Base-by-base conservation (phyloP, 2,888 invertebrate genomes). In the Epistrophe grossulariae region DNA sequence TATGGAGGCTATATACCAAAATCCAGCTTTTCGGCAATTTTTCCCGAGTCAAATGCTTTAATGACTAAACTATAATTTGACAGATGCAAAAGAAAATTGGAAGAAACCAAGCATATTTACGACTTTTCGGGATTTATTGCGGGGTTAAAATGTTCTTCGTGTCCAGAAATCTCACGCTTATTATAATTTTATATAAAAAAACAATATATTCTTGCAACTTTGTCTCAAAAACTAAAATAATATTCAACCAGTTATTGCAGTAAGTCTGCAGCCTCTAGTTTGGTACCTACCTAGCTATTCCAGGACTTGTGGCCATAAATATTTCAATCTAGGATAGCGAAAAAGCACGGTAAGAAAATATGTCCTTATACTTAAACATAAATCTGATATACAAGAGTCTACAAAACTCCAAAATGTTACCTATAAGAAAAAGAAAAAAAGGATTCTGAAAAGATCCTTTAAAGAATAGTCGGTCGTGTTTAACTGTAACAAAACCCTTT, bases 331-430 rank as follows among this genome's bases (percentile, higher is more conserved):
- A 55, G 55, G 5, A 70, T n/a, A 70, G 24, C 35, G 15, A 8
- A 11, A 68, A 55, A 35, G 19, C 35, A 70, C 28, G 70, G 40
- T 55, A 70, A 28, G 55, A 24, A 24, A 70, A 55, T 55, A 40
- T 40, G n/a, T n/a, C 28, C 19, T 70, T 55, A 55, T 70, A 70
- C 55, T 55, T 10, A 4, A 70, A 48, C 45, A 64, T 28, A 79
- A 66, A 72, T 55, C 73, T 59, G 38, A 59, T 45, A 66, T 40
- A 48, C 24, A 13, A 57, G 64, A 55, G 57, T n/a, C 38, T 35
- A 24, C 8, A 13, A 59, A 35, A 11, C 8, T 40, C 28, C 19
- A 15, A 48, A 68, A 5, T 55, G 40, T 55, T 55, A 70, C 24
- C 24, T 55, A 24, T 3, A 31, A 31, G 55, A 28, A 55, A n/a